Evolutionary conservation across 2,113 vertebrate species (phyloP), one percentile per base, ranked within the genome.

Genomic region (Pongo abelii): DNA sequence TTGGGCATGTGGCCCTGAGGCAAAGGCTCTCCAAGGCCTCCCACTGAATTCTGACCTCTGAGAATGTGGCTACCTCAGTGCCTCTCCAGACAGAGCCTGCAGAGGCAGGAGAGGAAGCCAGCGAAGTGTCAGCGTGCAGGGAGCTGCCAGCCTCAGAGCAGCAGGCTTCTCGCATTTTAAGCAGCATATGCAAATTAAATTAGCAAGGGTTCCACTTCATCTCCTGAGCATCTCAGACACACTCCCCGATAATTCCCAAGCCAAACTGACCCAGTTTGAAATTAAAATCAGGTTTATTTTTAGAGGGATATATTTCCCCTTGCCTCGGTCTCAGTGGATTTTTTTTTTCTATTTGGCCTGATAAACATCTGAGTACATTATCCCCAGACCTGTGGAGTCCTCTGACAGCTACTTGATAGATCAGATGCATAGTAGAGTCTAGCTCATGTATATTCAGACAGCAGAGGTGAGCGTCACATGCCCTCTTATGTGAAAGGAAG

Each of bases 231-330:
- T 59, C 77, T 35, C n/a, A 35, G 92, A 92, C 86, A 94, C 0
- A 16, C 69, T 97, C 85, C 70, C 8, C 6, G 52, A 90, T 96
- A 97, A 96, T 96, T 61, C 91, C 75, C 85, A 94, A 97, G 92
- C 95, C 96, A 23, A 97, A 88, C 90, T 98, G 97, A 97, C 97
- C 94, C 84, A 94, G 96, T 89, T 98, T 89, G 94, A 93, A 85
- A 96, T 96, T 61, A 96, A 97, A 98, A 97, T 97, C 95, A 95
- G 87, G 81, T 80, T 97, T 97, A 96, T 98, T 98, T 98, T 98
- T 97, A 98, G 96, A 98, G 94, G 74, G 59, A 94, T 97, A 43
- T 94, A 55, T 94, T 96, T 78, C 84, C 74, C 25, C 50, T 89
- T 72, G 80, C 84, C 92, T 97, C 23, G 0, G 84, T 93, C 88